phyloP scores from a whole-genome alignment of 30 jellyfish, hydroid and myxozoan genomes.

The Aurelia coerulea region DNA sequence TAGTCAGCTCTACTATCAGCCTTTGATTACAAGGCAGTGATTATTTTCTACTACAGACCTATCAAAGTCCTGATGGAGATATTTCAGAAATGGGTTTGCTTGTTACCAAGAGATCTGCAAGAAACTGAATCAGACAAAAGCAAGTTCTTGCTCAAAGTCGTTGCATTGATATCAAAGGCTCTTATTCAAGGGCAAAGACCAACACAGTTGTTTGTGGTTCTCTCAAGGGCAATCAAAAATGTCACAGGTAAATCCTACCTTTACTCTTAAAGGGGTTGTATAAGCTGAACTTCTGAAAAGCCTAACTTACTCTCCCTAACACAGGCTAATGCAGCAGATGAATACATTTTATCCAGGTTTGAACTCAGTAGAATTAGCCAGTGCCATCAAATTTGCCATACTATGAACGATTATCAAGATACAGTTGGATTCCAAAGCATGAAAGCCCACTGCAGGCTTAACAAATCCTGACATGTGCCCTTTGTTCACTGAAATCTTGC shows the following conservation, averaged over 20 bases:
- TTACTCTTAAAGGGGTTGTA: not conserved
- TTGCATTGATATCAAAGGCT: conserved; percentile 4
- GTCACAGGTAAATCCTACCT: conserved; percentile 7
- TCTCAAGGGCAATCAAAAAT: not conserved
- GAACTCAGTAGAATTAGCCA: too few species aligned
- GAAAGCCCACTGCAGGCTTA: too few species aligned
- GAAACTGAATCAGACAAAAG: not conserved
- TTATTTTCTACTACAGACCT: not conserved
- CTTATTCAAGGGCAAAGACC: conserved; percentile 5
- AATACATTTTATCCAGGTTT: too few species aligned
- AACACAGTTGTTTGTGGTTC: not conserved
- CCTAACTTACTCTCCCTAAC: too few species aligned
- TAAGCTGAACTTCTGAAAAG: too few species aligned
- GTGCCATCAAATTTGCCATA: too few species aligned
- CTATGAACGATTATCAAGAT: too few species aligned
- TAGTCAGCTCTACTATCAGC: too few species aligned
- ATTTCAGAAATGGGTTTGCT: conserved; percentile 15
- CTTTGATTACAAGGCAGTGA: not conserved
- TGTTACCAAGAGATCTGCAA: conserved; percentile 39
- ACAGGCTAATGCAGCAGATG: too few species aligned
- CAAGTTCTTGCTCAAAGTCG: conserved; percentile 1
- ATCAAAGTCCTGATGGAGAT: not conserved
- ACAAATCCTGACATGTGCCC: too few species aligned
- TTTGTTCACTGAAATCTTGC: too few species aligned
- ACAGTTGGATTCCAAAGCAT: too few species aligned